Evolutionary conservation across 2,113 vertebrate species (phyloP), one percentile per base, ranked within the genome.

Genomic region (Pionites leucogaster): DNA sequence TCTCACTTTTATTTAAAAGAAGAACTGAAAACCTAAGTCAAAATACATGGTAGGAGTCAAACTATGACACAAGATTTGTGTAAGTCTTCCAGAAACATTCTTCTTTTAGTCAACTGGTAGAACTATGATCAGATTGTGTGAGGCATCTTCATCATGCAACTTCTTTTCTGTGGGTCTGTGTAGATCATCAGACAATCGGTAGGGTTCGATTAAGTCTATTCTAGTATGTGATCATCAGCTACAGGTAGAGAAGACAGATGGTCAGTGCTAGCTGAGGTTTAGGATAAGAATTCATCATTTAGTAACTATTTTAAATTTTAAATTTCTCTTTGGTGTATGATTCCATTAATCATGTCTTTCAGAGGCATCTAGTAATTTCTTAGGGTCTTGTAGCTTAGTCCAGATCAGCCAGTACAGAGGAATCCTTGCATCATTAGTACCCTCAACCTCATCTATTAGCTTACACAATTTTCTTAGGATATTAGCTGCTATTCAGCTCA

Each of bases 101-200:
- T 78, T 53, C 42, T 93, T 74, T 52, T 29, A 88, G 31, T 71
- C 28, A 80, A 13, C 7, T 35, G 11, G 19, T 60, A 64, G 46
- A 89, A 1, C 9, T 57, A 4, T 14, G 14, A 13, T 60, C 42
- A 63, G 0, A 0, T 28, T 60, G 5, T 39, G 24, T 47, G 42
- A 62, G 13, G 17, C 17, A 41, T 42, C 37, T 57, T 88, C 49
- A 33, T 46, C 12, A 28, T 6, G 57, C 10, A 81, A 10, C 2
- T 17, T 31, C 7, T 75, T 52, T 92, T 81, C 65, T 79, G 18
- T 77, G 28, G 11, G 4, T 67, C 8, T 44, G 0, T 75, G 65
- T 31, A 60, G n/a, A 37, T n/a, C 6, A 27, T 69, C 41, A 86
- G 6, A 11, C 27, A 60, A 9, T 9, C 12, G 41, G 31, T 16